A percentile compares a stretch with the other conserved stretches of the same genome.
Conservation (phyloP, 64 coral and sea anemone genomes). For the Acropora yongei region DNA sequence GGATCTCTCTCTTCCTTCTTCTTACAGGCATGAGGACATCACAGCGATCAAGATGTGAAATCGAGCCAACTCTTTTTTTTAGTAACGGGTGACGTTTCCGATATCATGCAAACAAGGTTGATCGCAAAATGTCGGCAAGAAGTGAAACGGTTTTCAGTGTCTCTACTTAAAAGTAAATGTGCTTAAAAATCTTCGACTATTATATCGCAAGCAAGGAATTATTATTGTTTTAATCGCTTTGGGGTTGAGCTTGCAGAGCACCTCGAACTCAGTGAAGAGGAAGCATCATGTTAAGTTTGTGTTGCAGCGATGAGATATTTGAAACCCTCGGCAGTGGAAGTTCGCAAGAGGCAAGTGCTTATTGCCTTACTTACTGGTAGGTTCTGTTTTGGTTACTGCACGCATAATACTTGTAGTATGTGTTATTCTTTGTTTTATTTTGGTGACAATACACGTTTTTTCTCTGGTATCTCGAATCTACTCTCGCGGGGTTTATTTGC, state of each 20-base stretch:
- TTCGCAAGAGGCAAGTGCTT: background rate
- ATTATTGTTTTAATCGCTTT: background rate
- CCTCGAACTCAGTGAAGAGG: background rate
- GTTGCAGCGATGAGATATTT: background rate
- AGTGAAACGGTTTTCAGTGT: background rate
- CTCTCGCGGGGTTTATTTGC: background rate
- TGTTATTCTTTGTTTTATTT: background rate
- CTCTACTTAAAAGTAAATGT: background rate
- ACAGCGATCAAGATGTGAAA: background rate
- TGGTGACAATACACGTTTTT: background rate
- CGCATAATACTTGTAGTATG: background rate
- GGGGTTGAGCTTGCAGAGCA: background rate
- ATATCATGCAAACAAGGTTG: background rate
- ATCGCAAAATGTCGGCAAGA: background rate
- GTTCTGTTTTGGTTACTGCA: background rate
- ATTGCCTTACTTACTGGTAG: background rate
- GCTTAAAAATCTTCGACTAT: background rate
- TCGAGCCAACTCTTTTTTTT: background rate
- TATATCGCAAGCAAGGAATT: background rate
- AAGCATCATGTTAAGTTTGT: background rate
- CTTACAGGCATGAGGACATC: background rate
- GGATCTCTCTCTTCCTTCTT: too few species aligned
- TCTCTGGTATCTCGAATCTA: background rate
- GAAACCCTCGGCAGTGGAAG: background rate
- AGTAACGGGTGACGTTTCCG: background rate